phyloP scores from a whole-genome alignment of 2,888 invertebrate genomes.

The Pardosa pseudoannulata region DNA sequence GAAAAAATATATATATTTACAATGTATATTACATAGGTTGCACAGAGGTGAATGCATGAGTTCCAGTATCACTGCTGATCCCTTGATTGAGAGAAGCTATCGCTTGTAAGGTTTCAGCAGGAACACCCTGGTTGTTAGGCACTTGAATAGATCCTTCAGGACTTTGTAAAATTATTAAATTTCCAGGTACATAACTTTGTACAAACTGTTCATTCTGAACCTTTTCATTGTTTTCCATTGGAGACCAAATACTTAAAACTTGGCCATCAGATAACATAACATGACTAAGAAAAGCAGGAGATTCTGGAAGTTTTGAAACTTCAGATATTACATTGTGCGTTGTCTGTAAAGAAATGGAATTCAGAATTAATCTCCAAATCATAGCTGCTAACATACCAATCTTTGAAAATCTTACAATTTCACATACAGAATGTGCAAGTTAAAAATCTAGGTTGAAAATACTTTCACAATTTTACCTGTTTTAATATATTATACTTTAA shows the following conservation, averaged over 20 bases:
- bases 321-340: slow-evolving; percentile 45
- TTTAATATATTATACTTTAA: too few relatives aligned
- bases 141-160: slow-evolving; percentile 75
- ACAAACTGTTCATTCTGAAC: slow-evolving; percentile 46
- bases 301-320: slow-evolving; percentile 23
- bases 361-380: too few relatives aligned
- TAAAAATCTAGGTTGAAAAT: too few relatives aligned
- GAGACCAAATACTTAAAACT: slow-evolving; percentile 46
- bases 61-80: neutral
- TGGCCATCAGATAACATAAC: slow-evolving; percentile 60
- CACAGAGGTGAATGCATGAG: slow-evolving; percentile 37
- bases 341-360: slow-evolving; percentile 23
- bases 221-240: slow-evolving; percentile 46
- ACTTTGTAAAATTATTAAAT: slow-evolving; percentile 73
- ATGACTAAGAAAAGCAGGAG: slow-evolving; percentile 50
- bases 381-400: too few relatives aligned
- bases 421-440: too few relatives aligned
- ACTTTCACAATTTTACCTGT: too few relatives aligned
- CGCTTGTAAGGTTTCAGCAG: slow-evolving; percentile 78
- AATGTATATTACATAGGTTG: slow-evolving; percentile 33
- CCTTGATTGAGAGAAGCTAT: slow-evolving; percentile 69
- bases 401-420: too few relatives aligned
- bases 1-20: slow-evolving; percentile 38
- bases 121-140: slow-evolving; percentile 75
- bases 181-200: slow-evolving; percentile 65